Evolutionary conservation across 2,888 invertebrate genomes (phyloP).

Genomic region (Gandaritis pyraliata): DNA sequence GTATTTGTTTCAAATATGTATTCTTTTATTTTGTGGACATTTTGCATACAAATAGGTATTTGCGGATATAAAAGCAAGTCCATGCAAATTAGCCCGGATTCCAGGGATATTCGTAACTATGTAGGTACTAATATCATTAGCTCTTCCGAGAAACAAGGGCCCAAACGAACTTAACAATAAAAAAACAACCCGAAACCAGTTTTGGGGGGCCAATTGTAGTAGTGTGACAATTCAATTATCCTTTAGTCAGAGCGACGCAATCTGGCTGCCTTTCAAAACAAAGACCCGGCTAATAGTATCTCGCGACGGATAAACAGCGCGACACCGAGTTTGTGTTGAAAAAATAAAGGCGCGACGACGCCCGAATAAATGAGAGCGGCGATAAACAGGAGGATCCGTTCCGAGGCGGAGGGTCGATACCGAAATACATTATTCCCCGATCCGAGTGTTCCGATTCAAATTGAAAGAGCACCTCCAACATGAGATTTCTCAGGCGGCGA

Average conservation of each 20-base stretch:
- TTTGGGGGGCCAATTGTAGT: constrained; percentile 52
- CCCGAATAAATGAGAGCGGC: constrained; percentile 83
- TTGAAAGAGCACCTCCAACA: constrained; percentile 85
- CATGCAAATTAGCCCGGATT: constrained; percentile 10
- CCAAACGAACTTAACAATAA: constrained; percentile 37
- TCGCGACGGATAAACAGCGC: constrained; percentile 76
- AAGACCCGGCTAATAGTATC: constrained; percentile 77
- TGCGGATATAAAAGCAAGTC: constrained; percentile 7
- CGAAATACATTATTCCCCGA: constrained; percentile 84
- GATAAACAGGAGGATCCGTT: constrained; percentile 84
- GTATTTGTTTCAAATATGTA: constrained; percentile 14
- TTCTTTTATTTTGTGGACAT: constrained; percentile 17
- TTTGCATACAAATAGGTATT: constrained; percentile 16
- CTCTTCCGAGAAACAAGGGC: constrained; percentile 31
- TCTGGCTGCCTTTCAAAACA: constrained; percentile 77
- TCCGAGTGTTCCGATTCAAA: constrained; percentile 85
- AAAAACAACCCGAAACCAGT: constrained; percentile 46
- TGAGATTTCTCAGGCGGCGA: constrained; percentile 84
- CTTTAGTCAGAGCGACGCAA: constrained; percentile 68
- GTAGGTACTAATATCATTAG: constrained; percentile 19
- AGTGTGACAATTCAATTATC: constrained; percentile 76
- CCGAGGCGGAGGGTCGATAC: constrained; percentile 80
- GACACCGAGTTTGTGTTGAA: constrained; percentile 77
- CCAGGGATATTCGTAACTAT: constrained; percentile 21
- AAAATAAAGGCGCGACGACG: constrained; percentile 83